Evolutionary conservation across 2,113 vertebrate genomes (phyloP).

Genomic region (Pachycephala philippinensis): DNA sequence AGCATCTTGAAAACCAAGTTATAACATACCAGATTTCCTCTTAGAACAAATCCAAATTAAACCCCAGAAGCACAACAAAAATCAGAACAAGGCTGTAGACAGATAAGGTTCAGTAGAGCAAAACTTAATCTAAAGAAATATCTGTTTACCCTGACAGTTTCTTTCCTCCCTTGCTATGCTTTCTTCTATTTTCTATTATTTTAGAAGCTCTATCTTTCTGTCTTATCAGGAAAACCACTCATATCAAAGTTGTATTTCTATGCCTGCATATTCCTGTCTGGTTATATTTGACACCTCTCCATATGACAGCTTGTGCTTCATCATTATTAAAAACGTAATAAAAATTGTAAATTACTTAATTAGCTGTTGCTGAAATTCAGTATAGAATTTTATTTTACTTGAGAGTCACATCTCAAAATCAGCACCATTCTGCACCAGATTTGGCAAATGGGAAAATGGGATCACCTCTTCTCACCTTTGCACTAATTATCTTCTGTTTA

Average conservation of each 20-base stretch:
- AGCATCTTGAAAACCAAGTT: not conserved
- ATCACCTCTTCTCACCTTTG: not conserved
- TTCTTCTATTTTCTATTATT: constrained; percentile 1
- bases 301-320: not conserved
- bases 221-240: not conserved
- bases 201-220: not conserved
- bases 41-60: not conserved
- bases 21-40: not conserved
- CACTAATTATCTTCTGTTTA: constrained; percentile 22
- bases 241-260: not conserved
- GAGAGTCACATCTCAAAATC: not conserved
- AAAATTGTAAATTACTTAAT: not conserved
- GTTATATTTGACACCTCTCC: not conserved
- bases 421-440: not conserved
- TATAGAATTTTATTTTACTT: not conserved
- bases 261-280: not conserved
- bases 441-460: not conserved
- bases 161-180: not conserved
- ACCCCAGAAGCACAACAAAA: not conserved
- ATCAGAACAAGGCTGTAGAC: not conserved
- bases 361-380: not conserved
- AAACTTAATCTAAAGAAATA: not conserved
- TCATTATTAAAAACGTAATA: not conserved
- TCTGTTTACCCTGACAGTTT: not conserved
- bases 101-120: constrained; percentile 18